phyloP scores from a whole-genome alignment of 1,140 invertebrate species.

The Probaryconus sp. region DNA sequence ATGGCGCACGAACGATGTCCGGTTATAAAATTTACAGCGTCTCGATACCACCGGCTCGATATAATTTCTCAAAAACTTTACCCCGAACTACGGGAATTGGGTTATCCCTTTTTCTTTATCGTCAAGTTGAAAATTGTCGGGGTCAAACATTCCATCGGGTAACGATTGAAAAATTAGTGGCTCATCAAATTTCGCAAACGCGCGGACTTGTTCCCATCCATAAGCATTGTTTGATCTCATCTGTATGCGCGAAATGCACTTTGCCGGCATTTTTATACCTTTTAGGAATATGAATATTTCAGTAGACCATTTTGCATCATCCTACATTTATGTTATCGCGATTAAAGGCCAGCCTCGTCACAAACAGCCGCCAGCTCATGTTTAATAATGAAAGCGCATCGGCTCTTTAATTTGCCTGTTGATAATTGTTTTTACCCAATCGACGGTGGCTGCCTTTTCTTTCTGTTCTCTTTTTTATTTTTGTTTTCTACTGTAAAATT shows the following conservation, averaged over 20 bases:
- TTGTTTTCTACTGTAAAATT: no score
- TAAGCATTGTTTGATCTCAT: constrained; percentile 15
- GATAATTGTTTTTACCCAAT: no score
- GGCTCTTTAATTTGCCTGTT: no score
- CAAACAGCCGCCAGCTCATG: constrained; percentile 10
- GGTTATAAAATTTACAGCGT: constrained; percentile 48
- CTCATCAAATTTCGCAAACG: no score
- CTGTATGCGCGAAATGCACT: constrained; percentile 45
- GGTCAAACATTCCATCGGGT: not conserved
- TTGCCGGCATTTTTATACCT: constrained; percentile 21
- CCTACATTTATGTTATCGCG: constrained; percentile 2
- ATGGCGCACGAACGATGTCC: constrained; percentile 29
- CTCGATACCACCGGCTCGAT: not conserved
- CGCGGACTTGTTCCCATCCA: no score
- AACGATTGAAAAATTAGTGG: no score
- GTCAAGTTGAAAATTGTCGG: no score
- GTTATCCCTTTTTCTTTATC: no score
- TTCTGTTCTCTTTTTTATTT: no score
- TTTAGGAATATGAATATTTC: constrained; percentile 54
- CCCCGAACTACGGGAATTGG: no score
- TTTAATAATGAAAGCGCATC: constrained; percentile 33
- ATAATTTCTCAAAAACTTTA: not conserved
- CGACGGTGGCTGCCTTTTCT: no score
- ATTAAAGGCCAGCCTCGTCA: constrained; percentile 1
- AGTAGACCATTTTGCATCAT: constrained; percentile 36